Percentiles rank a stretch among this genome's conserved stretches.
Conservation (phyloP, 2,888 invertebrate genomes). For the Amphipyra berbera region DNA sequence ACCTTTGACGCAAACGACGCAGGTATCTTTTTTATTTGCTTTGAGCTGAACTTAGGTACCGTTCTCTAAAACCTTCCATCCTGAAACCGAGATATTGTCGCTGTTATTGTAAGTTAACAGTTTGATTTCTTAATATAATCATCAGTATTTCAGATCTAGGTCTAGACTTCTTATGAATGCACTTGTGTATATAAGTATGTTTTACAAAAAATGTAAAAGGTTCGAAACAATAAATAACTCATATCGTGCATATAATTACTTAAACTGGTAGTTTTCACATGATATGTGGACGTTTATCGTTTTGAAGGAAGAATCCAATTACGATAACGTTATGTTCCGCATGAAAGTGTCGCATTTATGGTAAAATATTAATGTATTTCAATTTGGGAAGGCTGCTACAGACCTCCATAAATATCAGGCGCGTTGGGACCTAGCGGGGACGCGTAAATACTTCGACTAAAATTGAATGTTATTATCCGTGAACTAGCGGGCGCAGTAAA, state of each 20-base stretch:
- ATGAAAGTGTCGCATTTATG: slow-evolving; percentile 89
- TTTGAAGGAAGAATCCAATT: slow-evolving; percentile 88
- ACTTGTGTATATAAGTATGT: not conserved
- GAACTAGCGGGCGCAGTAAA: slow-evolving; percentile 72
- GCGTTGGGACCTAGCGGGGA: slow-evolving; percentile 78
- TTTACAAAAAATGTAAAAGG: not conserved
- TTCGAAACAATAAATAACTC: slow-evolving; percentile 56
- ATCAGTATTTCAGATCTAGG: no score
- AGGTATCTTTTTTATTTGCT: slow-evolving; percentile 2
- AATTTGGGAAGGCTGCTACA: slow-evolving; percentile 87
- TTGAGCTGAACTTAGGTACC: not conserved
- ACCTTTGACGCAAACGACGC: slow-evolving; percentile 3
- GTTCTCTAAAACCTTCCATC: not conserved
- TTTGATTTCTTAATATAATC: no score
- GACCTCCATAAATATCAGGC: slow-evolving; percentile 88
- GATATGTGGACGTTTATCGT: slow-evolving; percentile 72
- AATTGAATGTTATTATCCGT: slow-evolving; percentile 87
- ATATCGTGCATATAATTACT: slow-evolving; percentile 61
- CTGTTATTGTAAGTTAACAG: no score
- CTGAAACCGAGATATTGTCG: not conserved
- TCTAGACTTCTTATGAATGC: no score
- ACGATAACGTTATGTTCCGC: slow-evolving; percentile 88
- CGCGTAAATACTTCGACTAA: slow-evolving; percentile 87
- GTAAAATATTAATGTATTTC: slow-evolving; percentile 90
- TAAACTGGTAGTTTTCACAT: slow-evolving; percentile 67